A percentile compares a stretch with the other conserved stretches of the same genome.
Evolutionary conservation across 1,140 invertebrate genomes (phyloP).

Genomic region (Drosophila melanica): DNA sequence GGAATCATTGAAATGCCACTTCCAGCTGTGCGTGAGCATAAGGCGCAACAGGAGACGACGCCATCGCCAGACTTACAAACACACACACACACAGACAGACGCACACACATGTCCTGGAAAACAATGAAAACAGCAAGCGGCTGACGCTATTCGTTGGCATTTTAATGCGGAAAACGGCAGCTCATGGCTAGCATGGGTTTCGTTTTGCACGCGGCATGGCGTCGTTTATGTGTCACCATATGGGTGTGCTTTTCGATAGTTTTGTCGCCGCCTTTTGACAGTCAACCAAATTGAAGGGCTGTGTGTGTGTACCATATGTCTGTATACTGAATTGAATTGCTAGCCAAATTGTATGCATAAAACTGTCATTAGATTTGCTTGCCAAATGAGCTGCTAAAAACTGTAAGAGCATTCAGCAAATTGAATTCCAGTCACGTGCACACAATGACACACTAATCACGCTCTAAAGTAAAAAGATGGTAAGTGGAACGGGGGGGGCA

Average conservation of each 20-base stretch:
- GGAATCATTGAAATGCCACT: conserved; percentile 33
- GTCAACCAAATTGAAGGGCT: conserved; percentile 8
- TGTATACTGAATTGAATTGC: conserved; percentile 22
- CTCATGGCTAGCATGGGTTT: conserved; percentile 19
- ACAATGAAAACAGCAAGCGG: conserved; percentile 46
- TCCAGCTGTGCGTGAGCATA: conserved; percentile 14
- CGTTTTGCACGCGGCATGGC: conserved; percentile 15
- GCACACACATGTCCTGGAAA: conserved; percentile 14
- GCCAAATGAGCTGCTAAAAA: conserved; percentile 59
- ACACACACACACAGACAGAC: conserved; percentile 2
- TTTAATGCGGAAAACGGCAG: conserved; percentile 19
- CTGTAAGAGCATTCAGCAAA: conserved; percentile 42
- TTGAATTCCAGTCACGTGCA: conserved; percentile 70
- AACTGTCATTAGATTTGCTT: conserved; percentile 62
- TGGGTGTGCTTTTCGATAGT: conserved; percentile 23
- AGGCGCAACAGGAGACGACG: conserved; percentile 68
- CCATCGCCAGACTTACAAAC: conserved; percentile 30
- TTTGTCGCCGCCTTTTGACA: conserved; percentile 29
- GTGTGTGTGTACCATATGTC: background rate
- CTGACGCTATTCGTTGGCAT: conserved; percentile 47
- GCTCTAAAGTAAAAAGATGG: conserved; percentile 34
- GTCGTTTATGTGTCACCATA: background rate
- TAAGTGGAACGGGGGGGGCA: background rate
- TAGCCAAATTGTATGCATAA: conserved; percentile 46
- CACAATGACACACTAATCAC: conserved; percentile 69